phyloP scores from a whole-genome alignment of 2,797 vertebrate genomes.

The Clarias platycephalus region DNA sequence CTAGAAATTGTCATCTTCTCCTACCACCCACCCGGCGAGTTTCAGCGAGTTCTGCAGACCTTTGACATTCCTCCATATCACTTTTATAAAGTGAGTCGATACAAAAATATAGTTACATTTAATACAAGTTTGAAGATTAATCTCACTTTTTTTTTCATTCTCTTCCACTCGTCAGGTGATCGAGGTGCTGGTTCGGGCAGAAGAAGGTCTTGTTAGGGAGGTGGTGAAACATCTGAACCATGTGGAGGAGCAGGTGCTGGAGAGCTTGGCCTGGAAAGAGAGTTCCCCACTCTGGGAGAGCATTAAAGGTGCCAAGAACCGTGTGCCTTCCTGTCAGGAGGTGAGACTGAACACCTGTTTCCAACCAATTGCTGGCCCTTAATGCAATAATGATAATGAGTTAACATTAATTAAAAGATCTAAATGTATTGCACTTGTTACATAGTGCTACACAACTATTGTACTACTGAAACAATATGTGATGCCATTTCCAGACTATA shows the following conservation, averaged over 20 bases:
- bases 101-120: background rate
- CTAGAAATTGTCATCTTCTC: slow-evolving; percentile 90
- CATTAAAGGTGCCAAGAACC: slow-evolving; percentile 76
- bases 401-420: background rate
- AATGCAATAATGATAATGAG: background rate
- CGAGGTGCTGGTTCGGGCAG: slow-evolving; percentile 92
- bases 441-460: too few relatives aligned
- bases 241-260: slow-evolving; percentile 94
- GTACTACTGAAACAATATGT: background rate
- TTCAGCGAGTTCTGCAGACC: slow-evolving; percentile 79
- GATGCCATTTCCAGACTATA: background rate
- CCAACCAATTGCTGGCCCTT: background rate
- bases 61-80: slow-evolving; percentile 89
- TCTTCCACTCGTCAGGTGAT: slow-evolving; percentile 84
- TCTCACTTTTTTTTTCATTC: background rate
- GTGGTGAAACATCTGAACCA: slow-evolving; percentile 96
- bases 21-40: slow-evolving; percentile 87
- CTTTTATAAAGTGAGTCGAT: slow-evolving; percentile 87
- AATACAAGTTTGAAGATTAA: background rate
- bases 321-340: slow-evolving; percentile 86
- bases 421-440: background rate
- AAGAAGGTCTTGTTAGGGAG: slow-evolving; percentile 93
- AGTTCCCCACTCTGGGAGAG: slow-evolving; percentile 85
- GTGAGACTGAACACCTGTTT: slow-evolving; percentile 61
- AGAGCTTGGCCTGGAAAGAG: slow-evolving; percentile 85